These are phyloP conservation scores for Gallinago stenura DNA, from an alignment of 2,797 vertebrate genomes.

Conservation along the genomic window DNA sequence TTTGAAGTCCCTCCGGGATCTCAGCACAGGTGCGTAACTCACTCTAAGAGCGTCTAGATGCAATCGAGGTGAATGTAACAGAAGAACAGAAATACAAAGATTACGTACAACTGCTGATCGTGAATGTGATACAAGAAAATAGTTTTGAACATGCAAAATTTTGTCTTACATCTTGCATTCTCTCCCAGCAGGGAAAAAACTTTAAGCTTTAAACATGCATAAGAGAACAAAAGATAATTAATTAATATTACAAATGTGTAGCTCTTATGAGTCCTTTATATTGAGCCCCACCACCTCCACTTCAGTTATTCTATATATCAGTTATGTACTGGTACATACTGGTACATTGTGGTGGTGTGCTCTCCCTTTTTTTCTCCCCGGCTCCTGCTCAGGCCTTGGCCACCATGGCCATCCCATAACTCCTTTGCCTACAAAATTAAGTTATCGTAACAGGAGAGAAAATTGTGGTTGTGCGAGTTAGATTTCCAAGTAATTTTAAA, in stretches of 20 bases:
- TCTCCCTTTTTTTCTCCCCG: no score
- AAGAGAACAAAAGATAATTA: not conserved
- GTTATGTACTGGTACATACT: not conserved
- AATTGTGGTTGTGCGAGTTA: not conserved
- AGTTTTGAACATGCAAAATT: not conserved
- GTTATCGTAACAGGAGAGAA: not conserved
- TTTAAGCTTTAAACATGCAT: fast-evolving
- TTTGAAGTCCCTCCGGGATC: not conserved
- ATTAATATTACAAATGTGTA: not conserved
- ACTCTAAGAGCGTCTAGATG: not conserved
- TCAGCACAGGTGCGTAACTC: not conserved
- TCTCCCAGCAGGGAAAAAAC: not conserved
- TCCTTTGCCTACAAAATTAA: not conserved
- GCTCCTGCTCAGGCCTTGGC: no score
- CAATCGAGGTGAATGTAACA: not conserved
- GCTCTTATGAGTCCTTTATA: not conserved
- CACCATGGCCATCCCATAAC: not conserved
- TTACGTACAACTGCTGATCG: fast-evolving
- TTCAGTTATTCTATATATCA: not conserved
- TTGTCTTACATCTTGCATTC: not conserved
- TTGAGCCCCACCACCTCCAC: fast-evolving
- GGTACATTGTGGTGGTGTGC: no score
- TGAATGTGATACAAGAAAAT: not conserved
- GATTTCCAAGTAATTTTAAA: not conserved
- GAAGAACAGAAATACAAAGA: not conserved